Base-by-base conservation (phyloP, 2,113 vertebrate species). In the Melospiza melodia region DNA sequence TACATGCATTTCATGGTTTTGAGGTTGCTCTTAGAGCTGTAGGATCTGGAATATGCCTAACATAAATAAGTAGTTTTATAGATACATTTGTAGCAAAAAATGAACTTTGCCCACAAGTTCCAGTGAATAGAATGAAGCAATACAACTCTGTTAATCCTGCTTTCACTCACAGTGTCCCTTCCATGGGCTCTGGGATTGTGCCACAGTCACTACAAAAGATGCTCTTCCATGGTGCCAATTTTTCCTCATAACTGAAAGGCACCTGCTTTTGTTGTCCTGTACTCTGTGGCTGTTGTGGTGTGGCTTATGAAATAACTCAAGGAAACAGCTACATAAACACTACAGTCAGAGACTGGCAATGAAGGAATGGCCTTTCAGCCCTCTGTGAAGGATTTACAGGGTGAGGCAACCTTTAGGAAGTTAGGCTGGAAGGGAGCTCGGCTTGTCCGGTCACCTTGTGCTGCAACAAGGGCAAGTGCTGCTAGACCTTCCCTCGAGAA, bases 401-500 rank as follows among this genome's bases (percentile, higher is more conserved):
- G 27, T 52, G 54, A 84, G 51, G 28, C 31, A 77, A 41, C 43
- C 44, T 62, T 49, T 33, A 77, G 68, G 73, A 74, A 2, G 14
- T n/a, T 8, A 2, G 30, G 24, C n/a, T 46, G 9, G 75, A 54
- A 57, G 31, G 31, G 35, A 41, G 58, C 49, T 90, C 2, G 1
- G n/a, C 31, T 54, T 10, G 24, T 39, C 19, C 24, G 6, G 4
- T 55, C 51, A 54, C 27, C 76, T 57, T 6, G 1, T 0, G 0
- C 76, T 43, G 28, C 0, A 0, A 10, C 18, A n/a, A 49, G 55
- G 35, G 9, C 23, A 14, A 58, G 44, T 33, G 30, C 69, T 75
- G 16, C 31, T 48, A 17, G 17, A 59, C 11, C 17, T 76, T 61
- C 7, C 4, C 31, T 57, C 0, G 2, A 2, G 6, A 61, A 76